Percentiles rank a stretch among this genome's conserved stretches.
phyloP scores from a whole-genome alignment of 2,888 invertebrate species.

The Noctua janthe region DNA sequence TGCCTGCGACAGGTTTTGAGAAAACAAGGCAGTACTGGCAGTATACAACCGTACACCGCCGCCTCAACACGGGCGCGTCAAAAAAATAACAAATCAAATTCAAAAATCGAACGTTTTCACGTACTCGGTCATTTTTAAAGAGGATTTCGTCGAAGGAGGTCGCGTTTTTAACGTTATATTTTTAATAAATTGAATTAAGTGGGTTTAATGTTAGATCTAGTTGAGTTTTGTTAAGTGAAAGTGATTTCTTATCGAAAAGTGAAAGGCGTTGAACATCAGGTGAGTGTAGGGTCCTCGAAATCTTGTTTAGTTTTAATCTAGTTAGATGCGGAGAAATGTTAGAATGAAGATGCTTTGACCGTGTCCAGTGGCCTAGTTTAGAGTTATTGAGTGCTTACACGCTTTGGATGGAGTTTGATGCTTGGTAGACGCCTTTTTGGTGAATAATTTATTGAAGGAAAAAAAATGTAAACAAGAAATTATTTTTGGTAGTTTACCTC shows the following conservation, averaged over 20 bases:
- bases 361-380: slow-evolving; percentile 71
- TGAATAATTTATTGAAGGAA: not conserved
- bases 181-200: slow-evolving; percentile 55
- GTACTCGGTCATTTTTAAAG: slow-evolving; percentile 65
- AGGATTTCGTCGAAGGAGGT: slow-evolving; percentile 58
- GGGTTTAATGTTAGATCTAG: slow-evolving; percentile 60
- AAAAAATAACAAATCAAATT: slow-evolving; percentile 64
- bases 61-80: slow-evolving; percentile 70
- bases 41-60: slow-evolving; percentile 75
- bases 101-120: slow-evolving; percentile 62
- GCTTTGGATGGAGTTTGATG: slow-evolving; percentile 20
- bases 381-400: slow-evolving; percentile 27
- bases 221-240: slow-evolving; percentile 80
- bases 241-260: slow-evolving; percentile 84
- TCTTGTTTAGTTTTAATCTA: slow-evolving; percentile 77
- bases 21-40: slow-evolving; percentile 81
- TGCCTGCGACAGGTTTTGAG: slow-evolving; percentile 80
- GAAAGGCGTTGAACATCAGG: slow-evolving; percentile 80
- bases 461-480: slow-evolving; percentile 20
- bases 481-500: not conserved
- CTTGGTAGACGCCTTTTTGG: slow-evolving; percentile 10
- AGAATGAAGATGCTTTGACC: slow-evolving; percentile 72
- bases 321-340: slow-evolving; percentile 70
- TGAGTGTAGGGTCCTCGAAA: slow-evolving; percentile 78
- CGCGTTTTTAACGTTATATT: slow-evolving; percentile 52